Evolutionary conservation across 2,113 vertebrate species (phyloP), one percentile per base, ranked within the genome.

Genomic region (Aix galericulata): DNA sequence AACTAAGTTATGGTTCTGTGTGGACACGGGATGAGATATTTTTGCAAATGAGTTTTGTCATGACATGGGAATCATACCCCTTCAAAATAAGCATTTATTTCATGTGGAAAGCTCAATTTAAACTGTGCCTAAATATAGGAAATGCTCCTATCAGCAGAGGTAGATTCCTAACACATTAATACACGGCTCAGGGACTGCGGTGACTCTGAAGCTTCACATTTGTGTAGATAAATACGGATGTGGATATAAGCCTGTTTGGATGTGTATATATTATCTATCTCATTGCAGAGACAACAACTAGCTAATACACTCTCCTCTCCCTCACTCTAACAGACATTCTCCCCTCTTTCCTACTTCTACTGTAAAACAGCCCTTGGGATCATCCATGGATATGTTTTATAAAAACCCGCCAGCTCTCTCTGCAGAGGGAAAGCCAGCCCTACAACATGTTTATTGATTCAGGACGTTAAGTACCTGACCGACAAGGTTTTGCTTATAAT

Each of bases 391-490:
- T 22, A 25, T 3, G 58, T 60, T 88, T 8, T 16, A 27, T 31
- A 11, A 14, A 71, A 13, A 23, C 0, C n/a, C 46, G 15, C 6
- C 58, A 46, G 72, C 67, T 15, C 22, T 64, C 6, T 32, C 6
- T 0, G 91, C 20, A 29, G 58, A 75, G 16, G 69, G 10, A 63
- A 31, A 56, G 62, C 48, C 53, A 50, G 66, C 53, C 76, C 52
- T 59, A 17, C 6, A 2, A 82, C 11, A 27, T 21, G 73, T 91
- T 97, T 97, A 95, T 92, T 94, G 96, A 92, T 86, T 69, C 94
- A 95, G 94, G 91, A 92, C 53, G 59, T 79, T 89, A 48, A 66
- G 52, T 85, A 88, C 92, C 94, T 85, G 95, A 73, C 80, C 74
- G 91, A 69, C 29, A 32, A 80, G 93, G 34, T 91, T 95, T 88